phyloP scores from a whole-genome alignment of 2,113 vertebrate genomes.

The Dromiciops gliroides region DNA sequence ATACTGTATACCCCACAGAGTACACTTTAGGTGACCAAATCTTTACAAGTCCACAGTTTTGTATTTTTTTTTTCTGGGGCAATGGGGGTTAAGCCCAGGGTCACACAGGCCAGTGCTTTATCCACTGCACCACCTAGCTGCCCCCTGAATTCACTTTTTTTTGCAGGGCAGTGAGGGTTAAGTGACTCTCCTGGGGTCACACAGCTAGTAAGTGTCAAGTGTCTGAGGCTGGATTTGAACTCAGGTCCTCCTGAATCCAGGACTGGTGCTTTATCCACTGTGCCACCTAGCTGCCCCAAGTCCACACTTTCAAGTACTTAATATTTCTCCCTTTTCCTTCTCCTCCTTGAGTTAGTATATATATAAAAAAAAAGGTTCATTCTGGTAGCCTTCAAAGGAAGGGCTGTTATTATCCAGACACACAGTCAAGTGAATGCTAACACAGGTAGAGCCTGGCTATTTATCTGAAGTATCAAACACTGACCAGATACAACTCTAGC shows the following conservation, averaged over 20 bases:
- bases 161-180: too few species aligned
- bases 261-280: too few species aligned
- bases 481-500: accelerated
- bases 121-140: too few species aligned
- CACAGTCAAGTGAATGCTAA: background rate
- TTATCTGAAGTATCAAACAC: background rate
- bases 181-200: too few species aligned
- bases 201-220: too few species aligned
- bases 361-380: accelerated
- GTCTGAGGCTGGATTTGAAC: too few species aligned
- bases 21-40: background rate
- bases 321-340: background rate
- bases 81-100: too few species aligned
- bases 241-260: too few species aligned
- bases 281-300: too few species aligned
- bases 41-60: background rate
- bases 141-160: too few species aligned
- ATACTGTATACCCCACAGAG: background rate
- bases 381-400: background rate
- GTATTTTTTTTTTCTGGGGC: too few species aligned
- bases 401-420: background rate
- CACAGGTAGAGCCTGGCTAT: background rate
- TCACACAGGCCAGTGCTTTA: too few species aligned
- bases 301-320: background rate
- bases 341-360: background rate